Percentiles rank a stretch among this genome's conserved stretches.
phyloP scores from a whole-genome alignment of 2,113 vertebrate species.

The Burhinus bistriatus region DNA sequence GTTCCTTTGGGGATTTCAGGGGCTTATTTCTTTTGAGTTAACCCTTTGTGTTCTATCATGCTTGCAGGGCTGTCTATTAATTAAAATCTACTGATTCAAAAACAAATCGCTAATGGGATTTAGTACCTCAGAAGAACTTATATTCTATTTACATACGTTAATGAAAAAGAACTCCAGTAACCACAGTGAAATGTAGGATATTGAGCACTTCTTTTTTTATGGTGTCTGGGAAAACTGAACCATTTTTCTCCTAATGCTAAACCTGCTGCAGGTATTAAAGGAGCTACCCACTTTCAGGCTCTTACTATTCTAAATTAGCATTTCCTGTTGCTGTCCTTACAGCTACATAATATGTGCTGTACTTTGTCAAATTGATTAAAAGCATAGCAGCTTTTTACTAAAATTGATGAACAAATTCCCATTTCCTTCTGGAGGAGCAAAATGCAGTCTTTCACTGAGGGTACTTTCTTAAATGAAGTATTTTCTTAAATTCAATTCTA shows the following conservation, averaged over 20 bases:
- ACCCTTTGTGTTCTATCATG: neutral
- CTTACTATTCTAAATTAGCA: neutral
- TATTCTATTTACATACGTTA: neutral
- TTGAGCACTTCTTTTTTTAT: neutral
- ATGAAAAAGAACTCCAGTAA: neutral
- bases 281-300: neutral
- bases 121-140: neutral
- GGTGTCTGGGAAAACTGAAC: neutral
- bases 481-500: neutral
- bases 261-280: neutral
- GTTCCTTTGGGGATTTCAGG: neutral
- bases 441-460: neutral
- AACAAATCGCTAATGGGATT: neutral
- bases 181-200: neutral
- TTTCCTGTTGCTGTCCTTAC: neutral
- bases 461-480: neutral
- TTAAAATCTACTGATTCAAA: neutral
- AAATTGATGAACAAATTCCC: neutral
- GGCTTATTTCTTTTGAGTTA: neutral
- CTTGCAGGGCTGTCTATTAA: neutral
- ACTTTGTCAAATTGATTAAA: neutral
- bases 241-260: neutral
- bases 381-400: neutral
- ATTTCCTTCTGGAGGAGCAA: neutral
- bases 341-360: neutral